Base-by-base conservation (phyloP, 2,797 vertebrate species). In the Urophycis tenuis region DNA sequence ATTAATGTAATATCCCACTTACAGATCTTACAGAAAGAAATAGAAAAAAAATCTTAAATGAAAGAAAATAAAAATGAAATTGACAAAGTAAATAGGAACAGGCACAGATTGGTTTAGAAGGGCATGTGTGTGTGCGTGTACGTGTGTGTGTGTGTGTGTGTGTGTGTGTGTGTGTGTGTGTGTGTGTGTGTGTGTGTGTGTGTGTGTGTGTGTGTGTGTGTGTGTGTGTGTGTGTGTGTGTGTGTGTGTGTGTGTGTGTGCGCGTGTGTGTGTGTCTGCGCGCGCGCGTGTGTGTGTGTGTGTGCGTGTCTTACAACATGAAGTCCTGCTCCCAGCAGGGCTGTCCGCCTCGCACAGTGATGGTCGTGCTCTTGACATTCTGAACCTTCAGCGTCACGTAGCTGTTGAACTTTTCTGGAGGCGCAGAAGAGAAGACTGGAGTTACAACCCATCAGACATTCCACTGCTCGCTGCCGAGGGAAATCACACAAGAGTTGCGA, bases 241-340 rank as follows among this genome's bases (percentile, higher is more conserved):
- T 12, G 2, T 41, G 39, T 3, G 12, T 15, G 12, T 15, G 36
- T 39, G 36, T 3, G 39, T 41, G 12, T 17, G 39, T 41, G 15
- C 1, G 39, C 1, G 39, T 41, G 14, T 41, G 39, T 15, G 39
- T 41, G 39, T 39, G 36, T 10, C 2, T 36, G 35, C 5, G 35
- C 12, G 36, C 12, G 36, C 14, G 36, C 14, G 4, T 36, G 35
- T 10, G 11, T 39, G 1, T 39, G 36, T 39, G 36, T 39, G 36
- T 39, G 39, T 14, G 39, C 11, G 3, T 77, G 34, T 96, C 97
- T 98, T 92, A 99, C 97, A 99, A 99, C 96, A 99, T 98, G 89
- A 99, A 99, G 86, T 99, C 97, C 89, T 99, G 97, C 60, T 99
- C 97, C 97, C 97, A 99, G 90, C 95, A 96, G 17, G 97, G 97